A percentile compares a stretch with the other conserved stretches of the same genome.
Conservation (phyloP, 2,888 invertebrate genomes). For the Cataglyphis altisquamis region DNA sequence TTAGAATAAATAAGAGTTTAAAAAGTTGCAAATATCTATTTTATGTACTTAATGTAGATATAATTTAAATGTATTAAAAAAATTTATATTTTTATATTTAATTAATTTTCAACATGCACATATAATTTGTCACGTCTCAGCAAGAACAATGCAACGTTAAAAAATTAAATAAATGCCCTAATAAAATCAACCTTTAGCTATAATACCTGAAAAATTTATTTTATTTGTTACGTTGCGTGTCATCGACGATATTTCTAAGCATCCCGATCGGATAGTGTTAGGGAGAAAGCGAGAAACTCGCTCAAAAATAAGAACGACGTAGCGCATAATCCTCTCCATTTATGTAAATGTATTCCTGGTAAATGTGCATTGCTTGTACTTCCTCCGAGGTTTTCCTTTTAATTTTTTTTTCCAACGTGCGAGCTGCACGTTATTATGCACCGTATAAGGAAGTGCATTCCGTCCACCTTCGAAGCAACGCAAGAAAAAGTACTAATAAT, state of each 20-base stretch:
- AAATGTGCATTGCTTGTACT: slow-evolving; percentile 48
- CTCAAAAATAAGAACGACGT: slow-evolving; percentile 58
- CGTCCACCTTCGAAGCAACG: slow-evolving; percentile 39
- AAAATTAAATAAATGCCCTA: slow-evolving; percentile 32
- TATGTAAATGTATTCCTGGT: slow-evolving; percentile 58
- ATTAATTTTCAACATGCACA: background rate
- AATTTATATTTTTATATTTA: slow-evolving; percentile 1
- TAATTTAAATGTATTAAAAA: background rate
- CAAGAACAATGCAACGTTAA: background rate
- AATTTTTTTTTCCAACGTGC: slow-evolving; percentile 1
- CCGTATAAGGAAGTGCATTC: slow-evolving; percentile 64
- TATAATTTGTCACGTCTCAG: background rate
- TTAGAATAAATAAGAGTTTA: background rate
- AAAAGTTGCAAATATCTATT: background rate
- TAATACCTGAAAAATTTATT: background rate
- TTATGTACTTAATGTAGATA: background rate
- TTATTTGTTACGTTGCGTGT: slow-evolving; percentile 31
- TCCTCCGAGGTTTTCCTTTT: slow-evolving; percentile 60
- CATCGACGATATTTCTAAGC: slow-evolving; percentile 55
- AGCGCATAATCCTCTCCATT: slow-evolving; percentile 51
- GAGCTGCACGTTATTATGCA: slow-evolving; percentile 36
- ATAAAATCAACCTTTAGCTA: background rate
- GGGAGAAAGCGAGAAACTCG: slow-evolving; percentile 68
- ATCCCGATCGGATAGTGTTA: slow-evolving; percentile 32
- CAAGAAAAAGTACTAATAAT: slow-evolving; percentile 3